These are phyloP conservation scores for Phyllotreta cruciferae DNA, from an alignment of 2,888 invertebrate genomes.

Conservation along the genomic window DNA sequence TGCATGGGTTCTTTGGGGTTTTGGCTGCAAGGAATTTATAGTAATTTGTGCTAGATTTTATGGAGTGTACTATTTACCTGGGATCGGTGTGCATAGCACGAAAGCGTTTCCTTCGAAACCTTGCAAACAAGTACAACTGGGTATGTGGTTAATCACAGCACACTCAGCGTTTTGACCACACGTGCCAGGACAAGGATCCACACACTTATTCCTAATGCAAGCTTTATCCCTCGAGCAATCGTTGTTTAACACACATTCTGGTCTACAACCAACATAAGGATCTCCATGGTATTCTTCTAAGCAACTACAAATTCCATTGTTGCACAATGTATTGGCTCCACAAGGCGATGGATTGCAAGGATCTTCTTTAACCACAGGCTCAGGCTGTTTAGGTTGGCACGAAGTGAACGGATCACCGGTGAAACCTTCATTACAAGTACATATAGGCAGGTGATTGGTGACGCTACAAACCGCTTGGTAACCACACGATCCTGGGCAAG, in stretches of 20 bases:
- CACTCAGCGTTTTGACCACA: slow-evolving; percentile 79
- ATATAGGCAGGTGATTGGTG: slow-evolving; percentile 77
- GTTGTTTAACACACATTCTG: slow-evolving; percentile 76
- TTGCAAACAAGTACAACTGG: slow-evolving; percentile 76
- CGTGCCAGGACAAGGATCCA: slow-evolving; percentile 77
- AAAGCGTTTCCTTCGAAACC: slow-evolving; percentile 77
- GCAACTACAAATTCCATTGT: slow-evolving; percentile 74
- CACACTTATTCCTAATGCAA: slow-evolving; percentile 74
- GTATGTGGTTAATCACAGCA: slow-evolving; percentile 76
- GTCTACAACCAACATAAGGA: slow-evolving; percentile 72
- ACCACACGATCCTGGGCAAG: slow-evolving; percentile 82
- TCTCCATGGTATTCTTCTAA: slow-evolving; percentile 73
- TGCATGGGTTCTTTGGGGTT: slow-evolving; percentile 65
- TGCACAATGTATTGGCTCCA: slow-evolving; percentile 69
- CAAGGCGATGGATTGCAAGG: slow-evolving; percentile 73
- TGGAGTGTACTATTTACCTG: slow-evolving; percentile 50
- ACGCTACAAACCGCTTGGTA: slow-evolving; percentile 75
- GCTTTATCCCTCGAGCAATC: slow-evolving; percentile 75
- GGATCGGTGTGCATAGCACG: slow-evolving; percentile 68
- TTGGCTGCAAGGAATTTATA: slow-evolving; percentile 41
- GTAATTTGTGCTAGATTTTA: background rate
- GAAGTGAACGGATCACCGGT: slow-evolving; percentile 80
- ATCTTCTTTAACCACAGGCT: slow-evolving; percentile 49
- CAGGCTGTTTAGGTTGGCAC: slow-evolving; percentile 66
- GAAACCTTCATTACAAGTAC: slow-evolving; percentile 75